Conservation (phyloP, 2,113 vertebrate species). For the Crotalus helleri region DNA sequence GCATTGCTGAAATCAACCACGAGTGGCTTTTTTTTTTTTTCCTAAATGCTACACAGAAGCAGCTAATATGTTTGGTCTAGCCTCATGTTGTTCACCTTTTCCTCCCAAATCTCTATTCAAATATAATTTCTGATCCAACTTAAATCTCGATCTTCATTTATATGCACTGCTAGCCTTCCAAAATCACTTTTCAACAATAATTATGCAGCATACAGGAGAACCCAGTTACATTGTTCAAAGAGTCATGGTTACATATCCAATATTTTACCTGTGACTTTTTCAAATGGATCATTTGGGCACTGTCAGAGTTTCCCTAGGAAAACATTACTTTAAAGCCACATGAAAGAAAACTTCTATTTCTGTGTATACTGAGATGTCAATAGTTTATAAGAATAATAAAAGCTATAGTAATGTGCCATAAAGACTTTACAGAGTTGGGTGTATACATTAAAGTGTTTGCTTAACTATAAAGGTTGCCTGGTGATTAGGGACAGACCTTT, state of each 20-base stretch:
- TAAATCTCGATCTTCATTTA: neutral
- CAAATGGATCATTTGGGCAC: neutral
- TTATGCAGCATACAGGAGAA: neutral
- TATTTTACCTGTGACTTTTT: neutral
- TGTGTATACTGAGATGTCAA: neutral
- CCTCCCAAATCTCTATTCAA: neutral
- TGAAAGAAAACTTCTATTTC: neutral
- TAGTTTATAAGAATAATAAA: neutral
- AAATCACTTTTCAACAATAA: neutral
- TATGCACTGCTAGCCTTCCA: neutral
- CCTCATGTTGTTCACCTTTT: neutral
- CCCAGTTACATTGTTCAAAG: neutral
- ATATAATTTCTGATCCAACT: neutral
- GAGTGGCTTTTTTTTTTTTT: neutral
- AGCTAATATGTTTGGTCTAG: neutral
- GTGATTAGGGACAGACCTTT: neutral
- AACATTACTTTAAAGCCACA: neutral
- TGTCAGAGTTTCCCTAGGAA: neutral
- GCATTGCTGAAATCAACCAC: neutral
- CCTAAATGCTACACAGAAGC: neutral
- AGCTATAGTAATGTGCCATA: neutral
- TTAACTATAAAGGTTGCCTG: neutral
- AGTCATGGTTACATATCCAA: neutral
- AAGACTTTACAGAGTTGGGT: neutral
- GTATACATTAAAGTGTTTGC: neutral